Evolutionary conservation across 1,140 invertebrate genomes (phyloP).

Genomic region (Heliconius congener): DNA sequence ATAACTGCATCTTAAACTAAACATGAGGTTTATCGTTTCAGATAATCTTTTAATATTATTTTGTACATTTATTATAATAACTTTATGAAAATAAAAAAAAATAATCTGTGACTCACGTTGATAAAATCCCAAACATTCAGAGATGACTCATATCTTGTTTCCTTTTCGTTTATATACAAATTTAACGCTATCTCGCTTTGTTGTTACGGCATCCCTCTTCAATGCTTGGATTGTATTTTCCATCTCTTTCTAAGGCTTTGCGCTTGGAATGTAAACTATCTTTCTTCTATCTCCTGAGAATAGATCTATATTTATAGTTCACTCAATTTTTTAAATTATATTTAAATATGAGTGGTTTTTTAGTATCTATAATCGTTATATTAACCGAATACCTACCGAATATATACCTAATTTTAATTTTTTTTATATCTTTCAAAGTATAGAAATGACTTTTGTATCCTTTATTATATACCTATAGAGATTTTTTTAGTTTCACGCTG

Average conservation of each 20-base stretch:
- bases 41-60: too few relatives aligned
- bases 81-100: not conserved
- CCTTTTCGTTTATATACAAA: conserved; percentile 20
- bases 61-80: too few relatives aligned
- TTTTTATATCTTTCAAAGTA: too few relatives aligned
- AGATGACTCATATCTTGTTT: conserved; percentile 41
- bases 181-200: not conserved
- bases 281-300: conserved; percentile 33
- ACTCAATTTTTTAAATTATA: not conserved
- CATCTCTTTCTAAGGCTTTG: conserved; percentile 23
- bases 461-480: not conserved
- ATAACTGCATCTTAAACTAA: too few relatives aligned
- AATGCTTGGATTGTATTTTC: not conserved
- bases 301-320: conserved; percentile 33
- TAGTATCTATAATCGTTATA: too few relatives aligned
- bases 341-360: too few relatives aligned
- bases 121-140: conserved; percentile 36
- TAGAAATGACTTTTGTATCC: too few relatives aligned
- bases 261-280: conserved; percentile 17
- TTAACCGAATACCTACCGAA: too few relatives aligned
- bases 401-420: too few relatives aligned
- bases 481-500: not conserved
- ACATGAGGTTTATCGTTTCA: too few relatives aligned
- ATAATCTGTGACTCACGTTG: conserved; percentile 25
- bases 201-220: conserved; percentile 22